A percentile compares a stretch with the other conserved stretches of the same genome.
These are phyloP conservation scores for Oscheius sp. DNA, from an alignment of 2,888 invertebrate species.

Conservation along the genomic window DNA sequence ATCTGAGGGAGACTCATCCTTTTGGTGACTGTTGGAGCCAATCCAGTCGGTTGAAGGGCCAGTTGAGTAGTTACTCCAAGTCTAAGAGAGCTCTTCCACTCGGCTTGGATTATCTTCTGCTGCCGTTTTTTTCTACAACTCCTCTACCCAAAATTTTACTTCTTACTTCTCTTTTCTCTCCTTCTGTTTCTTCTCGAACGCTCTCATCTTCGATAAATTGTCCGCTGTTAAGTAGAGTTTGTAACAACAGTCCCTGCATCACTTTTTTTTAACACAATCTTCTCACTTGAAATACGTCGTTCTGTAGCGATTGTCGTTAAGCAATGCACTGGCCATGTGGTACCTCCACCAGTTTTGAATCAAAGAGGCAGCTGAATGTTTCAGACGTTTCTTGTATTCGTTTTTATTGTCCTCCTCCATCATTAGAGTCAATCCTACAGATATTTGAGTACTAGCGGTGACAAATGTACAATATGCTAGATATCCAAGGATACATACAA, in stretches of 20 bases:
- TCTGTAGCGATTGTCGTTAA: slow-evolving; percentile 13
- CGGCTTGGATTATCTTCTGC: not conserved
- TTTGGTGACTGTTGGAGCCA: not conserved
- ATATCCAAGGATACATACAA: slow-evolving; percentile 60
- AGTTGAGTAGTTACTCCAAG: slow-evolving; percentile 11
- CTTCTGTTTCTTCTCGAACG: slow-evolving; percentile 42
- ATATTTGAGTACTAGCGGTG: slow-evolving; percentile 60
- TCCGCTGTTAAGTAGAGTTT: slow-evolving; percentile 57
- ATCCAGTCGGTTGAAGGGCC: slow-evolving; percentile 3
- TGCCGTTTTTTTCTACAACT: not conserved
- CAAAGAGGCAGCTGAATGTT: slow-evolving; percentile 57
- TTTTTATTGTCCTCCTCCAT: slow-evolving; percentile 61
- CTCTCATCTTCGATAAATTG: slow-evolving; percentile 49
- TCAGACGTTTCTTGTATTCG: slow-evolving; percentile 49
- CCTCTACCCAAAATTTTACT: not conserved
- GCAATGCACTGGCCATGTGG: slow-evolving; percentile 34
- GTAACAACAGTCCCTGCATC: slow-evolving; percentile 53
- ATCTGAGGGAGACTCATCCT: not conserved
- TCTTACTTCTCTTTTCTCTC: slow-evolving; percentile 43
- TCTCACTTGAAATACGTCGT: slow-evolving; percentile 16
- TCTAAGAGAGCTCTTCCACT: slow-evolving; percentile 13
- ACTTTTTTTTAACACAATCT: not conserved
- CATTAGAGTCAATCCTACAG: slow-evolving; percentile 63
- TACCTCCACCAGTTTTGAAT: slow-evolving; percentile 58
- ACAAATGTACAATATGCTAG: slow-evolving; percentile 58